Evolutionary conservation across 2,113 vertebrate species (phyloP).

Genomic region (Hyla sarda): DNA sequence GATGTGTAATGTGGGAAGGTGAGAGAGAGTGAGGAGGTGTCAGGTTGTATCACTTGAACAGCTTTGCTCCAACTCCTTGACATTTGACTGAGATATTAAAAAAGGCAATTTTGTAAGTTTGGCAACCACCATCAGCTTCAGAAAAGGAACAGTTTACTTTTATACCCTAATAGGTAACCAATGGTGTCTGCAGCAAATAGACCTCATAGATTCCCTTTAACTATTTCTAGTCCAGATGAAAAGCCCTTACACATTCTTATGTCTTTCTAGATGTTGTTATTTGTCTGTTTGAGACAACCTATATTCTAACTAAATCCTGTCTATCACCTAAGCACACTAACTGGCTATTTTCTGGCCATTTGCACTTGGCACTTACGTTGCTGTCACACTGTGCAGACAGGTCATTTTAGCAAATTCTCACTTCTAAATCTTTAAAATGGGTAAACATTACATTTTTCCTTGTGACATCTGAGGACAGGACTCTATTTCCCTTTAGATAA

Average conservation of each 20-base stretch:
- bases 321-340: neutral
- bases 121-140: too few species aligned
- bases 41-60: too few species aligned
- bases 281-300: neutral
- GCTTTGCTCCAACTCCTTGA: too few species aligned
- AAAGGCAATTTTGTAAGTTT: too few species aligned
- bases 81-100: too few species aligned
- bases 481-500: neutral
- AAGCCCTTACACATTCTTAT: neutral
- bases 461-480: neutral
- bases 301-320: neutral
- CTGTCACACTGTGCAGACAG: neutral
- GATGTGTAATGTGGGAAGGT: too few species aligned
- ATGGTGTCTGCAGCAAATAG: too few species aligned
- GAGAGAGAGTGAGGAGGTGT: too few species aligned
- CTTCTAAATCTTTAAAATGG: neutral
- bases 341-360: neutral
- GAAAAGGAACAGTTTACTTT: too few species aligned
- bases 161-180: too few species aligned
- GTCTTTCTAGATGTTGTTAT: neutral
- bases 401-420: constrained; percentile 10
- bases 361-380: neutral
- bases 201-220: neutral
- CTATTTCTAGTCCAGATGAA: neutral
- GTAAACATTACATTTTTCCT: neutral